These are phyloP conservation scores for Microchirus variegatus DNA, from an alignment of 2,797 vertebrate species.

Conservation along the genomic window DNA sequence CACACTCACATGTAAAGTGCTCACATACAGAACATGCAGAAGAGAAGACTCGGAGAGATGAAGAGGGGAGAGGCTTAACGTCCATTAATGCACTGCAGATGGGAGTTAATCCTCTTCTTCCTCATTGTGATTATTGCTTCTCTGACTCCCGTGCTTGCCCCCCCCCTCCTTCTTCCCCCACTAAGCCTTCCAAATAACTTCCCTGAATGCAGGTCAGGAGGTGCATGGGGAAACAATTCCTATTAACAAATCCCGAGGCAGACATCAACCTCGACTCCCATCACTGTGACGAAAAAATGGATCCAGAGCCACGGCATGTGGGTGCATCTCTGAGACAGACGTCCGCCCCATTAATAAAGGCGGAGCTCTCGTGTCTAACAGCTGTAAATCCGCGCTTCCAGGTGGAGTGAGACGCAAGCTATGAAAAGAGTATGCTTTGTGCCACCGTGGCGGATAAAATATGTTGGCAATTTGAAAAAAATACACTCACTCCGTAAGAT, in stretches of 20 bases:
- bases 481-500: background rate
- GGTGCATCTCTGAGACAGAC: slow-evolving; percentile 42
- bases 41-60: slow-evolving; percentile 19
- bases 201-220: slow-evolving; percentile 72
- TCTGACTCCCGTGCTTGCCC: slow-evolving; percentile 37
- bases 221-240: slow-evolving; percentile 46
- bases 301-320: slow-evolving; percentile 52
- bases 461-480: slow-evolving; percentile 16
- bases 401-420: slow-evolving; percentile 9
- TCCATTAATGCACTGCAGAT: slow-evolving; percentile 72
- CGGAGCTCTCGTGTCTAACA: slow-evolving; percentile 22
- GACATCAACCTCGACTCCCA: slow-evolving; percentile 54
- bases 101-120: slow-evolving; percentile 75
- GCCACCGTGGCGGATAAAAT: slow-evolving; percentile 3
- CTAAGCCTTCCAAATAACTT: slow-evolving; percentile 65
- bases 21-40: slow-evolving; percentile 8
- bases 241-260: slow-evolving; percentile 61
- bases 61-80: slow-evolving; percentile 64
- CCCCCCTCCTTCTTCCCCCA: background rate
- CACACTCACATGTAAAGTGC: background rate
- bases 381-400: slow-evolving; percentile 34
- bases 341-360: slow-evolving; percentile 32
- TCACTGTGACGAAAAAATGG: slow-evolving; percentile 52
- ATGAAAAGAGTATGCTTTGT: slow-evolving; percentile 23
- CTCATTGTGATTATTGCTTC: slow-evolving; percentile 68